Base-by-base conservation (phyloP, 1,140 invertebrate species). In the Chironomus tepperi region DNA sequence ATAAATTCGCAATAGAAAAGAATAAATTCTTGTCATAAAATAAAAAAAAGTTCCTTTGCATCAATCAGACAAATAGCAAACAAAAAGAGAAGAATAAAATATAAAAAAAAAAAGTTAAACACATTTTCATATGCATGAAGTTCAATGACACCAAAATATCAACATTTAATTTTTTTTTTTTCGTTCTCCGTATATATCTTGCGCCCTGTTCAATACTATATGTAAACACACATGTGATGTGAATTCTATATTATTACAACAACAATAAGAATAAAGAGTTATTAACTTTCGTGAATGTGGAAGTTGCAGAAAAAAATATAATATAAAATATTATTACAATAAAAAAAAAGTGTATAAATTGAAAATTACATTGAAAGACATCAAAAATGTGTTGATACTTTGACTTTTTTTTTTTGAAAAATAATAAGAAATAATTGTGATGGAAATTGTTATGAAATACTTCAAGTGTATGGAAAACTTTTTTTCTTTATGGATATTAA, bases 131-230 rank as follows among this genome's bases (percentile, higher is more conserved):
- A 70, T 70, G 65, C 65, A 70, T 21, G 65, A 70, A 70, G 65
- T 70, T 70, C 65, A 70, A 70, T 70, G 65, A 70, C 65, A 70
- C 65, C 65, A 70, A 70, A 70, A 70, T 70, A 70, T 70, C 65
- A 70, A 70, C 65, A 70, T 70, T 70, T 70, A 70, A 67, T 67
- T 16, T 70, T 19, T 70, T 70, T 70, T n/a, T 67, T 70, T 70
- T 70, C 65, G 10, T 18, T 70, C 18, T 70, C 15, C 19, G 65
- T 70, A 21, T 70, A 70, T 70, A 18, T 70, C 65, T 70, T 57
- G 47, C 47, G 47, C 47, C 47, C 65, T 70, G 65, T 70, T 70
- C 65, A 70, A 70, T 70, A 70, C 65, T 18, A 18, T 34, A 34
- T 34, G 24, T 34, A 34, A 34, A 34, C 18, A 70, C 65, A 70